Percentiles rank a stretch among this genome's conserved stretches.
Evolutionary conservation across 1,140 invertebrate genomes (phyloP).

Genomic region (Drosophila parvula): DNA sequence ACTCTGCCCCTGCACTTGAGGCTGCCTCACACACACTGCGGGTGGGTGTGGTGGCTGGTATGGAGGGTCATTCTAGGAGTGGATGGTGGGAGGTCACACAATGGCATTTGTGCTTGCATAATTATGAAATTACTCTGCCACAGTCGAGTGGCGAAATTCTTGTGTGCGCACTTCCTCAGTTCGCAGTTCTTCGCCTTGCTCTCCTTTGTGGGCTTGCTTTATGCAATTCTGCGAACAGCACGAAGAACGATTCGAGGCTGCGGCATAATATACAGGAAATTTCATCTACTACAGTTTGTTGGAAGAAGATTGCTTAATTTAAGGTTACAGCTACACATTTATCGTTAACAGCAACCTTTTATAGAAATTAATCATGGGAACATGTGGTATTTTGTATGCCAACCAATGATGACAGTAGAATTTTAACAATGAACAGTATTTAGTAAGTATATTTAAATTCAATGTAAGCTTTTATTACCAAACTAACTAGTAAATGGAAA

Average conservation of each 20-base stretch:
- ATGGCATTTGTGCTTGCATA: constrained; percentile 75
- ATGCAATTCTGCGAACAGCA: constrained; percentile 14
- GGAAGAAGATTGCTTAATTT: not conserved
- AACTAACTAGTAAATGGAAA: too few species aligned
- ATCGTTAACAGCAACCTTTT: not conserved
- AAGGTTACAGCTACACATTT: not conserved
- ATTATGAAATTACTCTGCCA: constrained; percentile 81
- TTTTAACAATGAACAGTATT: not conserved
- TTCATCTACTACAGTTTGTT: not conserved
- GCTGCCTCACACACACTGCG: constrained; percentile 27
- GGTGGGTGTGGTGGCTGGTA: not conserved
- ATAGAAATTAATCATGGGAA: not conserved
- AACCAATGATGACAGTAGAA: not conserved
- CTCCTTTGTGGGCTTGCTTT: constrained; percentile 12
- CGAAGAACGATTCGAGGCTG: constrained; percentile 13
- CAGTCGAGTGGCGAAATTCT: constrained; percentile 64
- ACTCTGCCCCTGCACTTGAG: constrained; percentile 72
- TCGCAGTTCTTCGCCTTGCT: constrained; percentile 42
- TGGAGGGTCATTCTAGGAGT: constrained; percentile 17
- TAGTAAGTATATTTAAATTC: too few species aligned
- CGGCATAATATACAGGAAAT: constrained; percentile 6
- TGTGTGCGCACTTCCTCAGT: constrained; percentile 67
- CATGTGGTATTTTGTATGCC: not conserved
- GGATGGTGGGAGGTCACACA: constrained; percentile 58
- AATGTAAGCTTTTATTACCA: too few species aligned